phyloP scores from a whole-genome alignment of 2,797 vertebrate species.

The Microhierax caerulescens region DNA sequence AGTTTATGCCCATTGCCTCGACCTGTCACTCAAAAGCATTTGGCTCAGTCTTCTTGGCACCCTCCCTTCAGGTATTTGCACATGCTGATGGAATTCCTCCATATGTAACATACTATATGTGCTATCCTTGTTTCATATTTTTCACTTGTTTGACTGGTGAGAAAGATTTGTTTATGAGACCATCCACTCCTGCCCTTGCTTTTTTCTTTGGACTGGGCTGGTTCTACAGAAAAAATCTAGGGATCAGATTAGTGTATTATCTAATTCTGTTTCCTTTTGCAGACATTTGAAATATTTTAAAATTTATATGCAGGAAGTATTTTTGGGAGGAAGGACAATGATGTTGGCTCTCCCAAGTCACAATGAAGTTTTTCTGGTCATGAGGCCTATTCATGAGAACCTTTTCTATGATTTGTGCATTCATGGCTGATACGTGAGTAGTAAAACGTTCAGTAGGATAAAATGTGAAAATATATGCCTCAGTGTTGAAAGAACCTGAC shows the following conservation, averaged over 20 bases:
- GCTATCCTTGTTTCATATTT: neutral
- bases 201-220: neutral
- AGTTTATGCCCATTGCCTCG: neutral
- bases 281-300: neutral
- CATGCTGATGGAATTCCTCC: neutral
- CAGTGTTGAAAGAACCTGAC: neutral
- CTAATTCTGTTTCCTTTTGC: neutral
- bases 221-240: neutral
- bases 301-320: neutral
- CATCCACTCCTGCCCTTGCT: neutral
- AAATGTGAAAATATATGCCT: neutral
- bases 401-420: neutral
- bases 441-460: neutral
- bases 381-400: neutral
- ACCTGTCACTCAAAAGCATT: neutral
- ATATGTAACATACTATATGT: rapidly evolving
- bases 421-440: neutral
- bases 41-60: neutral
- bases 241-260: no score
- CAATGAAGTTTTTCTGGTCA: neutral
- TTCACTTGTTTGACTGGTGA: neutral
- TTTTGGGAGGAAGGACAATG: neutral
- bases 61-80: neutral
- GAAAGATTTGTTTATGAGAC: neutral
- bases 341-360: neutral